Conservation (phyloP, 2,113 vertebrate species). For the Pogonocichla stellata region DNA sequence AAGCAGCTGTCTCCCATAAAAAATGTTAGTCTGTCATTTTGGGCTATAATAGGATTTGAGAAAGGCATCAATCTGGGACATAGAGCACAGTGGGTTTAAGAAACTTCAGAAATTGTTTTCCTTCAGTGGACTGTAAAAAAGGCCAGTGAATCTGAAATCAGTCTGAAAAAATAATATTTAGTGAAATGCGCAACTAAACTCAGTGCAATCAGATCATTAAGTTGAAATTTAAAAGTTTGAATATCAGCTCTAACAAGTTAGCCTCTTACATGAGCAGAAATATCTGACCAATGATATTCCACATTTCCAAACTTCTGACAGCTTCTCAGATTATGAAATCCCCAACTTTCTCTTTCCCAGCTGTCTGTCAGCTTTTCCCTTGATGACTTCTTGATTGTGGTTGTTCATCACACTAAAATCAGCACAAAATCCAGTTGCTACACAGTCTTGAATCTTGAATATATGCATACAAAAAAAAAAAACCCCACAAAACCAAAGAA, state of each 20-base stretch:
- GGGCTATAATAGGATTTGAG: neutral
- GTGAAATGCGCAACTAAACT: neutral
- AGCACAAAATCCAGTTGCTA: neutral
- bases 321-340: conserved; percentile 1
- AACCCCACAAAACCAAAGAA: neutral
- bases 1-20: neutral
- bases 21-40: neutral
- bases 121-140: neutral
- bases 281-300: neutral
- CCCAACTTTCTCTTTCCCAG: neutral
- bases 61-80: neutral
- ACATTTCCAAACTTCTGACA: neutral
- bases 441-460: neutral
- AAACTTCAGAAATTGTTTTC: neutral
- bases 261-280: neutral
- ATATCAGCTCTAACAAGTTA: neutral
- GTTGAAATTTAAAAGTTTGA: neutral
- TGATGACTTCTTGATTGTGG: neutral
- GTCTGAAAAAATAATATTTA: neutral
- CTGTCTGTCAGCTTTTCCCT: neutral
- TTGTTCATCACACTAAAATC: neutral
- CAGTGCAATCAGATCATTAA: neutral
- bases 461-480: neutral
- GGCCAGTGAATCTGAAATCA: neutral
- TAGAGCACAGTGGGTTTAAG: neutral